Base-by-base conservation (phyloP, 2,113 vertebrate species). In the Stigmatopora nigra region DNA sequence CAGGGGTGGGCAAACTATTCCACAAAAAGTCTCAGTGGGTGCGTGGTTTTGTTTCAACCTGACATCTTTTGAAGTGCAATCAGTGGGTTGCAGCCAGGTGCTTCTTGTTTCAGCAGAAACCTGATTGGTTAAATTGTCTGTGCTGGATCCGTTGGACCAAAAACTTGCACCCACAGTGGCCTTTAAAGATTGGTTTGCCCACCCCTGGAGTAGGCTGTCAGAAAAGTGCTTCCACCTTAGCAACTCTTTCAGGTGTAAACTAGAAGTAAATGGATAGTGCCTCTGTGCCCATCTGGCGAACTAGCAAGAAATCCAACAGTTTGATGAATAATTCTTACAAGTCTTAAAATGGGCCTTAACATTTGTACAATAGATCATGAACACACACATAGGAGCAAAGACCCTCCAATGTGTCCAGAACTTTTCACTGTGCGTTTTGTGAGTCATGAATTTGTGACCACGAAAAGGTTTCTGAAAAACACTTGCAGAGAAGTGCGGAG, bases 381-480 rank as follows among this genome's bases (percentile, higher is more conserved):
- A 78, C 77, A 70, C 47, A 51, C 17, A 60, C 68, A 69, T 14
- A 60, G 65, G 35, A 48, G 68, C 11, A 2, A 8, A 13, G 51
- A n/a, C 8, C 36, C n/a, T 19, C 11, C 66, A 68, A 13, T 53
- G 45, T 53, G 4, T 68, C 63, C 69, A 72, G 68, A 78, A 75
- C 75, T 69, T 64, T 41, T 58, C 61, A 73, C 63, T 69, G 63
- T 67, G 55, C 64, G 64, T 65, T 78, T 74, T 72, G 65, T 71
- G 77, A 69, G 19, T 64, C 59, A 49, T 61, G 64, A 78, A 77
- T 77, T 77, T 71, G 63, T 68, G 63, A 78, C 66, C 71, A 72
- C 72, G 65, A 70, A 79, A 72, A 78, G 70, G 16, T 71, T 15
- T 56, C 51, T 62, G 41, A 67, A 71, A 70, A 68, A 70, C 55